A percentile compares a stretch with the other conserved stretches of the same genome.
phyloP scores from a whole-genome alignment of 2,797 vertebrate species.

The Chelon labrosus region DNA sequence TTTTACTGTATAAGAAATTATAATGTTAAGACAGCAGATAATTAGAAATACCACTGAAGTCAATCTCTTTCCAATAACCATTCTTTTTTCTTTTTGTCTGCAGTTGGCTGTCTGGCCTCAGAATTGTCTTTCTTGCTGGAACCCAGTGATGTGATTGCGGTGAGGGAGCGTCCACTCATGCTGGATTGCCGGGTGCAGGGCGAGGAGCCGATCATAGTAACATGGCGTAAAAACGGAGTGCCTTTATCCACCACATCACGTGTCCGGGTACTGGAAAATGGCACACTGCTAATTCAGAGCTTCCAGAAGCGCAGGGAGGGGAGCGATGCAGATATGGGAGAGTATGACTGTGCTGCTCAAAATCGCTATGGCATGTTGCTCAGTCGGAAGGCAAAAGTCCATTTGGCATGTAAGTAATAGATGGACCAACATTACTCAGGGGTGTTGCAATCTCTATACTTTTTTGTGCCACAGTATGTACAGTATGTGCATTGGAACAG shows the following conservation, averaged over 20 bases:
- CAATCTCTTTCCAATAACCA: neutral
- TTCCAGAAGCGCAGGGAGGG: conserved; percentile 78
- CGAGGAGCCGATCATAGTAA: conserved; percentile 76
- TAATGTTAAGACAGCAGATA: neutral
- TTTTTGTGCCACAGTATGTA: neutral
- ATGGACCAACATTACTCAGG: neutral
- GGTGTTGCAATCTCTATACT: neutral
- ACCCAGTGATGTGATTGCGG: conserved; percentile 82
- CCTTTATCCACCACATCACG: conserved; percentile 59
- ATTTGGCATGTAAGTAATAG: conserved; percentile 80
- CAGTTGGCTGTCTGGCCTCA: conserved; percentile 72
- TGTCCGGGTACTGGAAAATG: conserved; percentile 72
- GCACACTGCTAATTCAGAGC: conserved; percentile 79
- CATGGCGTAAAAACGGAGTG: conserved; percentile 80
- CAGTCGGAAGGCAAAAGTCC: conserved; percentile 82
- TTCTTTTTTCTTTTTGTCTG: conserved; percentile 1
- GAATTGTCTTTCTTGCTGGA: conserved; percentile 84
- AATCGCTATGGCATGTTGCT: conserved; percentile 82
- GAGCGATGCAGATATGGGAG: conserved; percentile 68
- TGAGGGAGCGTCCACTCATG: conserved; percentile 75
- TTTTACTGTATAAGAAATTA: neutral
- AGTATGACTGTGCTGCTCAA: conserved; percentile 83
- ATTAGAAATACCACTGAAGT: neutral
- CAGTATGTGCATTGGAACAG: no score
- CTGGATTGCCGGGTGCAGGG: conserved; percentile 84